A percentile compares a stretch with the other conserved stretches of the same genome.
Conservation (phyloP, 2,113 vertebrate species). For the Dinomys branickii region DNA sequence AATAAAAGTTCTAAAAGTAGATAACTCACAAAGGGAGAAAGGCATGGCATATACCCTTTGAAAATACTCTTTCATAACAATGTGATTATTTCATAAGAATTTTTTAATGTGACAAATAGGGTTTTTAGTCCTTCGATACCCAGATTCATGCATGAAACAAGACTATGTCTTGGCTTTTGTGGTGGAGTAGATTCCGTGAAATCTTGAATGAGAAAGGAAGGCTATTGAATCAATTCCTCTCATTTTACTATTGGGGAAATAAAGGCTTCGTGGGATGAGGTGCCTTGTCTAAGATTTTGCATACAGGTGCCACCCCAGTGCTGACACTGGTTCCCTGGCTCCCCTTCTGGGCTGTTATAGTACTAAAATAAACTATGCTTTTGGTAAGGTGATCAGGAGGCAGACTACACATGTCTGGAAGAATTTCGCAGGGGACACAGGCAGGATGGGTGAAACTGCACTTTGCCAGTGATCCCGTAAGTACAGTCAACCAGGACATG, state of each 20-base stretch:
- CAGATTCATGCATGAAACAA: not conserved
- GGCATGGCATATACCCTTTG: not conserved
- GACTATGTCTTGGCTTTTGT: not conserved
- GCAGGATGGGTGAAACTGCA: not conserved
- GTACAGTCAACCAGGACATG: not conserved
- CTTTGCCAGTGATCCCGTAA: not conserved
- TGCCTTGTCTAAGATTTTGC: not conserved
- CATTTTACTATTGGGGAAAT: not conserved
- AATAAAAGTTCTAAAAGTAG: not conserved
- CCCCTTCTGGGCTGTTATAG: not conserved
- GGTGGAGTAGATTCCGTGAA: not conserved
- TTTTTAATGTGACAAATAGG: not conserved
- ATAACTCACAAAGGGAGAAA: not conserved
- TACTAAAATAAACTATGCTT: not conserved
- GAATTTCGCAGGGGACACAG: not conserved
- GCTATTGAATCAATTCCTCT: not conserved
- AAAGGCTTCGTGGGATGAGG: not conserved
- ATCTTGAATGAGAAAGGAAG: not conserved
- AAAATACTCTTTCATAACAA: not conserved
- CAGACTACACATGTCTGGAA: not conserved
- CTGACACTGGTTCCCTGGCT: not conserved
- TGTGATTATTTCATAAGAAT: not conserved
- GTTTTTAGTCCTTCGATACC: not conserved
- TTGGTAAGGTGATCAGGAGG: not conserved
- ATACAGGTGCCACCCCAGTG: not conserved